Evolutionary conservation across 2,888 invertebrate species (phyloP).

Genomic region (Trichopoda pennipes): DNA sequence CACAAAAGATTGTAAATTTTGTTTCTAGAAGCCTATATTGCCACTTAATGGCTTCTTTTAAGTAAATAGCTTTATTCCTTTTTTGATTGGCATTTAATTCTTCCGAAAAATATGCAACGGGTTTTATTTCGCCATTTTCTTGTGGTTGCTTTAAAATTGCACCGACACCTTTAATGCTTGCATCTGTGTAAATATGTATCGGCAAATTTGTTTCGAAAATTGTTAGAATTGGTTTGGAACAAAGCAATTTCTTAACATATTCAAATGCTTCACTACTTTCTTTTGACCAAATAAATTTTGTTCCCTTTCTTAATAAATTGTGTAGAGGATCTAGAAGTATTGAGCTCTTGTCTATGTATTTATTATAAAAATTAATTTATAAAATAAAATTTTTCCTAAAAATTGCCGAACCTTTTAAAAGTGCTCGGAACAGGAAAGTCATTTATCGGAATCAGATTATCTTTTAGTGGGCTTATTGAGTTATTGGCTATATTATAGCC

Average conservation of each 20-base stretch:
- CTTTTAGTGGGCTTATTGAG: conserved; percentile 42
- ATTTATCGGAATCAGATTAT: conserved; percentile 62
- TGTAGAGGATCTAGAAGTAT: conserved; percentile 62
- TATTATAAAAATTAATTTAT: conserved; percentile 56
- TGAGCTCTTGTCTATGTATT: too few relatives aligned
- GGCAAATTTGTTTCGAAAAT: conserved; percentile 65
- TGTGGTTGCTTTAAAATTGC: too few relatives aligned
- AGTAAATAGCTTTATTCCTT: conserved; percentile 62
- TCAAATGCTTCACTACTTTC: too few relatives aligned
- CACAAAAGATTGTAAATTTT: conserved; percentile 61
- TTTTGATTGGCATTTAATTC: conserved; percentile 56
- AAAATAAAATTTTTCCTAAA: conserved; percentile 65
- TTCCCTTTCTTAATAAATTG: conserved; percentile 65
- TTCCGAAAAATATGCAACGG: too few relatives aligned
- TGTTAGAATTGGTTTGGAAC: too few relatives aligned
- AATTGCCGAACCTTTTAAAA: conserved; percentile 64
- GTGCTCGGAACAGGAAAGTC: conserved; percentile 63
- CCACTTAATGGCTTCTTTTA: conserved; percentile 69
- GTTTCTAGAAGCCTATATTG: conserved; percentile 62
- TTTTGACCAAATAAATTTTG: too few relatives aligned
- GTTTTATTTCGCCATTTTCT: too few relatives aligned
- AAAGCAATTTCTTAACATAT: too few relatives aligned
- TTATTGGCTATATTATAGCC: conserved; percentile 63
- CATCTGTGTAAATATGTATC: conserved; percentile 67
- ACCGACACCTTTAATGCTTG: too few relatives aligned